phyloP scores from a whole-genome alignment of 1,140 invertebrate genomes.

The Rhopalosiphum padi region DNA sequence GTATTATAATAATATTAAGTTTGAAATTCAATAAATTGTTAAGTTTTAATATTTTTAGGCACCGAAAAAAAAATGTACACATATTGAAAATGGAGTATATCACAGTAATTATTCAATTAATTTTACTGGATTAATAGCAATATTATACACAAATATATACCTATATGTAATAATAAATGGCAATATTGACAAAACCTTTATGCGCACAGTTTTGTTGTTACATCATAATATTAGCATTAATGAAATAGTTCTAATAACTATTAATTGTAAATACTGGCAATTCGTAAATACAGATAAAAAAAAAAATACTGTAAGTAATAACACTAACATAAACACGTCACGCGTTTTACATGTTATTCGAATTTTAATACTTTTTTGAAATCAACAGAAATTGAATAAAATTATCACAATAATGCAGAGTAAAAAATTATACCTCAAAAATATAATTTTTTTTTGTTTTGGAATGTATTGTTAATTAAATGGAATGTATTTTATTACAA shows the following conservation, averaged over 20 bases:
- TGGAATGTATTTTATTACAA: conserved; percentile 25
- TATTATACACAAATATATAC: conserved; percentile 14
- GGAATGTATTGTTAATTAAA: not conserved
- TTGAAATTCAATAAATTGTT: not conserved
- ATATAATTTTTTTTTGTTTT: not conserved
- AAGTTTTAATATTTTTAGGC: not conserved
- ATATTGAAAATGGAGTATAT: not conserved
- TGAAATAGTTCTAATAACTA: not conserved
- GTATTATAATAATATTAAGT: not conserved
- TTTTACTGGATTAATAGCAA: conserved; percentile 23
- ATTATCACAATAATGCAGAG: conserved; percentile 32
- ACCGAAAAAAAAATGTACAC: conserved; percentile 2
- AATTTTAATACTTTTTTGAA: not conserved
- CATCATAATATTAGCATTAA: not conserved
- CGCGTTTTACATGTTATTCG: not conserved
- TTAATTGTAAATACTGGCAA: conserved; percentile 31
- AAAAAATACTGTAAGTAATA: conserved; percentile 21
- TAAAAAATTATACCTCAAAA: not conserved
- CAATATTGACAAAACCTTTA: not conserved
- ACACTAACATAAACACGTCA: not conserved
- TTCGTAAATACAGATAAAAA: not conserved
- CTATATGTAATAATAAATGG: conserved; percentile 3
- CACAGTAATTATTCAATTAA: conserved; percentile 43
- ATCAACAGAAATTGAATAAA: conserved; percentile 23
- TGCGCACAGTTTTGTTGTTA: not conserved